These are phyloP conservation scores for Cephonodes hylas DNA, from an alignment of 2,888 invertebrate species.

Conservation along the genomic window DNA sequence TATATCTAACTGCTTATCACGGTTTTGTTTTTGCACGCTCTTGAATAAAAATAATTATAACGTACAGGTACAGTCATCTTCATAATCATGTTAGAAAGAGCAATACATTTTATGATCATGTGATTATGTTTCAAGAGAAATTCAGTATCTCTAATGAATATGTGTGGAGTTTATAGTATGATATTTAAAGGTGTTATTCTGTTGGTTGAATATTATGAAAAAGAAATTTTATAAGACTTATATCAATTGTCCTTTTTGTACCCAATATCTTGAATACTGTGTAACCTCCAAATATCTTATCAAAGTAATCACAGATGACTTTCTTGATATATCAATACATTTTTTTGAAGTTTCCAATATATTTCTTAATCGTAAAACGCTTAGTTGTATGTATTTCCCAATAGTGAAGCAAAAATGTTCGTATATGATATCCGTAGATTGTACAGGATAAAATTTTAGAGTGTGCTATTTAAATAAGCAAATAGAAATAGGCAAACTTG, in stretches of 20 bases:
- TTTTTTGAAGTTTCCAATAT: not conserved
- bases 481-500: not conserved
- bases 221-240: no score
- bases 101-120: not conserved
- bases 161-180: not conserved
- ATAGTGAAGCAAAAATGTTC: not conserved
- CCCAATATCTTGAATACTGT: not conserved
- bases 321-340: not conserved
- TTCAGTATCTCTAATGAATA: no score
- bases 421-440: not conserved
- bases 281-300: not conserved
- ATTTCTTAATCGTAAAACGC: not conserved
- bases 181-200: no score
- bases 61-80: not conserved
- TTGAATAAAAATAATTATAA: conserved; percentile 3
- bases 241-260: no score
- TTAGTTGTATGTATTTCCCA: not conserved
- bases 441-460: not conserved
- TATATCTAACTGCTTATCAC: conserved; percentile 37
- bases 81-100: not conserved
- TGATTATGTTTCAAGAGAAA: no score
- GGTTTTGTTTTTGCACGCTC: conserved; percentile 8
- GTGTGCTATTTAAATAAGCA: not conserved
- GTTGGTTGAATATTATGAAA: no score
- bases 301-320: not conserved